These are phyloP conservation scores for Melanchra persicariae DNA, from an alignment of 2,888 invertebrate species.

Conservation along the genomic window DNA sequence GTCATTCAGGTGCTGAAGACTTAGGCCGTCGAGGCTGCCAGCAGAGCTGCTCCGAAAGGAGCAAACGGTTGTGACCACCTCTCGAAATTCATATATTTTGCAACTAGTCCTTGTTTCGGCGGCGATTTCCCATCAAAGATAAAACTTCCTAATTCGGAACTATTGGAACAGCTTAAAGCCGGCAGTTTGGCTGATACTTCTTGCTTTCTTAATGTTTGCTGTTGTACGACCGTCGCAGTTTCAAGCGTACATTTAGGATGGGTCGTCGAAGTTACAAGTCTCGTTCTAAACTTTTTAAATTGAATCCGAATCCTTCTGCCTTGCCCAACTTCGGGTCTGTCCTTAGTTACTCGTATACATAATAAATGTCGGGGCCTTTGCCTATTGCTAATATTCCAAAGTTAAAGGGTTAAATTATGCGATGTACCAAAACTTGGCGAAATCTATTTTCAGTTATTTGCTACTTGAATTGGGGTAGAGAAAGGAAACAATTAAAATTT, in stretches of 20 bases:
- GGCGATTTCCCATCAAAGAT: slow-evolving; percentile 45
- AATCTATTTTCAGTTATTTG: slow-evolving; percentile 58
- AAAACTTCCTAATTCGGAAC: slow-evolving; percentile 61
- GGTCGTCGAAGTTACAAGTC: slow-evolving; percentile 68
- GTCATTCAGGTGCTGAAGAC: no score
- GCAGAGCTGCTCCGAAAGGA: no score
- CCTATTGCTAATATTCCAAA: slow-evolving; percentile 62
- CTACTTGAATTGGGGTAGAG: slow-evolving; percentile 46
- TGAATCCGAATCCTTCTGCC: slow-evolving; percentile 75
- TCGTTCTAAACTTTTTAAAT: slow-evolving; percentile 82
- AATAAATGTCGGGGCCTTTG: slow-evolving; percentile 74
- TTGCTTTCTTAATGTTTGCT: slow-evolving; percentile 64
- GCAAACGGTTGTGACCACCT: no score
- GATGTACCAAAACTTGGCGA: slow-evolving; percentile 47
- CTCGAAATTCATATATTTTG: slow-evolving; percentile 42
- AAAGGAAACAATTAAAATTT: slow-evolving; percentile 53
- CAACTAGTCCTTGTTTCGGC: slow-evolving; percentile 31
- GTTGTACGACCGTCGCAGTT: slow-evolving; percentile 61
- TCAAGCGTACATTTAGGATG: slow-evolving; percentile 69
- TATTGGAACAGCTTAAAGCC: slow-evolving; percentile 62
- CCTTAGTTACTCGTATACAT: slow-evolving; percentile 75
- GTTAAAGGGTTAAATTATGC: slow-evolving; percentile 57
- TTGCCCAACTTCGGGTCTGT: slow-evolving; percentile 62
- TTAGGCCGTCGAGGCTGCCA: no score
- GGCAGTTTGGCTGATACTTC: slow-evolving; percentile 49